A percentile compares a stretch with the other conserved stretches of the same genome.
Conservation (phyloP, 2,113 vertebrate species). For the Zosterops hypoxanthus region DNA sequence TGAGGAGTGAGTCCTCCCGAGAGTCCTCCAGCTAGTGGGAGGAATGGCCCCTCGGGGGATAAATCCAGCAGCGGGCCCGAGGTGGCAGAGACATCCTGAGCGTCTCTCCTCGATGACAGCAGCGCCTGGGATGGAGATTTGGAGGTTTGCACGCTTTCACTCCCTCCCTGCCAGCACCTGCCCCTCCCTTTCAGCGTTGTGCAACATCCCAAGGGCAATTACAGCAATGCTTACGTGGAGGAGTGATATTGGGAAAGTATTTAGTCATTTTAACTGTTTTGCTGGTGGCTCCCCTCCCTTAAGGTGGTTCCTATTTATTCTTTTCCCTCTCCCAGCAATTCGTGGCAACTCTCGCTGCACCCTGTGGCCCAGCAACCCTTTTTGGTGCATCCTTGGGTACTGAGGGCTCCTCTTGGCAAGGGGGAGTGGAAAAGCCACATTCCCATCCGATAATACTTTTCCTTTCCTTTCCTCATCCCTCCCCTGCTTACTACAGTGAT, state of each 20-base stretch:
- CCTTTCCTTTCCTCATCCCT: not conserved
- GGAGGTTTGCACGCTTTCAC: not conserved
- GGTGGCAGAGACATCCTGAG: not conserved
- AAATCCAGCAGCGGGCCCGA: not conserved
- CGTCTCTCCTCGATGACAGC: not conserved
- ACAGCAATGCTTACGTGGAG: conserved; percentile 60
- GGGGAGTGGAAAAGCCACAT: not conserved
- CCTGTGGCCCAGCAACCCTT: not conserved
- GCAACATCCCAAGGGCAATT: conserved; percentile 65
- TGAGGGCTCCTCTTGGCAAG: not conserved
- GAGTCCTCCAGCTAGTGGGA: not conserved
- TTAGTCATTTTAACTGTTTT: conserved; percentile 61
- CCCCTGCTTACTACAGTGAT: not conserved
- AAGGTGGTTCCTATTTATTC: conserved; percentile 54
- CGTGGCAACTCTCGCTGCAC: accelerated
- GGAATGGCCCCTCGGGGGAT: not conserved
- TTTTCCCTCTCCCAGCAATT: not conserved
- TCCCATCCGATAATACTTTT: not conserved
- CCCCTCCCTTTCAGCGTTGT: conserved; percentile 55
- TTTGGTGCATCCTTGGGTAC: not conserved
- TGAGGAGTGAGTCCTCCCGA: not conserved
- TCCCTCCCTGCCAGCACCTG: conserved; percentile 36
- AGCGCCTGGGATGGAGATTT: not conserved
- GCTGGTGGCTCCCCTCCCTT: conserved; percentile 52
- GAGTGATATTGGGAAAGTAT: conserved; percentile 63